phyloP scores from a whole-genome alignment of 2,888 invertebrate genomes.

The Fissipunctia ypsillon region DNA sequence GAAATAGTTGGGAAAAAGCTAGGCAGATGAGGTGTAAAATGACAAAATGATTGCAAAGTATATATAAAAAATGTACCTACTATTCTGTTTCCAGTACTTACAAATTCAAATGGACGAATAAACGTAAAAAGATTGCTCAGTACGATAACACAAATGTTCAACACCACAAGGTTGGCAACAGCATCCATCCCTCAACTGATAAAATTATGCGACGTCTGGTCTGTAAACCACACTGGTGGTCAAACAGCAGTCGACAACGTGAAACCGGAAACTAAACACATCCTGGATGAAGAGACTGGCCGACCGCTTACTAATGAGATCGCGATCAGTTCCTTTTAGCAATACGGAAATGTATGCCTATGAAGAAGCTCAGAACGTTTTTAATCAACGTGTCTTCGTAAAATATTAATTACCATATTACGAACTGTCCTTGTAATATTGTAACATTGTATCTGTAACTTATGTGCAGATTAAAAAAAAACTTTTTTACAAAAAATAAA shows the following conservation, averaged over 20 bases:
- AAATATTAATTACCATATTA: neutral
- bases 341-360: slow-evolving; percentile 1
- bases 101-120: neutral
- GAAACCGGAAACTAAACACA: slow-evolving; percentile 49
- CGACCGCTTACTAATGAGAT: slow-evolving; percentile 49
- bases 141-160: neutral
- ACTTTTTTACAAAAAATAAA: no score
- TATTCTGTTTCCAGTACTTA: neutral
- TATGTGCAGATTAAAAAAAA: no score
- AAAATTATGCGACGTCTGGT: slow-evolving; percentile 25
- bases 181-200: slow-evolving; percentile 1
- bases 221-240: slow-evolving; percentile 3
- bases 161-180: neutral
- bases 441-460: no score
- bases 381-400: neutral
- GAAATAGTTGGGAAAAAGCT: no score
- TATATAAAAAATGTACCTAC: accelerated
- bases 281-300: slow-evolving; percentile 46
- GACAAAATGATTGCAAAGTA: neutral
- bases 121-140: neutral
- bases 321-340: slow-evolving; percentile 33
- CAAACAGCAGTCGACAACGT: slow-evolving; percentile 38
- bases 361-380: neutral
- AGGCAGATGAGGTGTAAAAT: no score
- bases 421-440: no score